phyloP scores from a whole-genome alignment of 2,888 invertebrate genomes.

The Caenorhabditis becei region DNA sequence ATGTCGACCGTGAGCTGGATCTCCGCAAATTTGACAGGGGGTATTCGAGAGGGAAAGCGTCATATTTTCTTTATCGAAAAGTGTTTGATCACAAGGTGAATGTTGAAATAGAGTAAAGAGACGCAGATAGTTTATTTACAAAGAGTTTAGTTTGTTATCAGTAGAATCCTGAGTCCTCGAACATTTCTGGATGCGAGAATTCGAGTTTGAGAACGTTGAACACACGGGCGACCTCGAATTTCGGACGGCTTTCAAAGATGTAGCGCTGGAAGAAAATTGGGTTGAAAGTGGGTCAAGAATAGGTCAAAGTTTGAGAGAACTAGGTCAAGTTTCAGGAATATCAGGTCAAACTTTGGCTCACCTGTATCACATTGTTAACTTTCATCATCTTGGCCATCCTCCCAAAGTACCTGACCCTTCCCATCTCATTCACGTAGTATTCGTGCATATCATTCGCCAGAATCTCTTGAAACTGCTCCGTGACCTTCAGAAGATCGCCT shows the following conservation, averaged over 20 bases:
- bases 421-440: constrained; percentile 36
- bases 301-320: no score
- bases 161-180: constrained; percentile 37
- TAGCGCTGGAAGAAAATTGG: constrained; percentile 57
- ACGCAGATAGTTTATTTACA: no score
- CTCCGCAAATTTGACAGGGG: constrained; percentile 20
- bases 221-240: constrained; percentile 57
- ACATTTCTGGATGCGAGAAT: constrained; percentile 44
- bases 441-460: constrained; percentile 40
- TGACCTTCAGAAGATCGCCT: constrained; percentile 32
- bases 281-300: no score
- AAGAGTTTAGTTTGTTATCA: no score
- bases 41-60: neutral
- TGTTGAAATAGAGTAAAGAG: no score
- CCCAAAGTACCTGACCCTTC: constrained; percentile 39
- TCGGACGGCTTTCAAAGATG: constrained; percentile 52
- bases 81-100: neutral
- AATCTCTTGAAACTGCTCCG: constrained; percentile 21
- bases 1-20: constrained; percentile 51
- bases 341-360: no score
- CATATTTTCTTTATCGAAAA: neutral
- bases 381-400: constrained; percentile 62
- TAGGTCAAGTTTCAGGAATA: neutral
- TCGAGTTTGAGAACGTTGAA: constrained; percentile 65
- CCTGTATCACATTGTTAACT: constrained; percentile 57